A percentile compares a stretch with the other conserved stretches of the same genome.
These are phyloP conservation scores for Lasius fuliginosus DNA, from an alignment of 2,888 invertebrate genomes.

Conservation along the genomic window DNA sequence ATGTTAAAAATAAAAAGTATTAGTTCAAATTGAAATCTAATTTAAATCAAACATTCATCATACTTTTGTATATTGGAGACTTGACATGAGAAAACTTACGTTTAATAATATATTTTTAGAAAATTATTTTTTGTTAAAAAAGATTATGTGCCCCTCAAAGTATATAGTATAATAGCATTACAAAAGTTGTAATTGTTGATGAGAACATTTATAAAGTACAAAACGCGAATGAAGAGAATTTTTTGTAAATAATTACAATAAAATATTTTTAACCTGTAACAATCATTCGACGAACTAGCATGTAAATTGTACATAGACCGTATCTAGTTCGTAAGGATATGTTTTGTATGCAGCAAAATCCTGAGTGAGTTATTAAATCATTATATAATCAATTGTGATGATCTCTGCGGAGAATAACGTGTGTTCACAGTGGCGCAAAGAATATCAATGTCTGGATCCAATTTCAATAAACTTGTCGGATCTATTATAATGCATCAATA, in stretches of 20 bases:
- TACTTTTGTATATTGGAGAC: slow-evolving; percentile 21
- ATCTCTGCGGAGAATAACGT: slow-evolving; percentile 47
- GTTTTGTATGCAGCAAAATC: slow-evolving; percentile 74
- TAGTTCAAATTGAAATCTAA: slow-evolving; percentile 12
- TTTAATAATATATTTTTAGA: slow-evolving; percentile 28
- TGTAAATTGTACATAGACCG: slow-evolving; percentile 70
- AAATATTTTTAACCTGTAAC: slow-evolving; percentile 55
- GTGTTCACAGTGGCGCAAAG: slow-evolving; percentile 52
- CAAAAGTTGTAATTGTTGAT: not conserved
- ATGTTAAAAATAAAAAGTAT: slow-evolving; percentile 23
- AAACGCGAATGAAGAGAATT: slow-evolving; percentile 27
- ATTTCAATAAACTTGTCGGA: slow-evolving; percentile 20
- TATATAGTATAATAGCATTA: slow-evolving; percentile 1
- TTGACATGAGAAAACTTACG: slow-evolving; percentile 34
- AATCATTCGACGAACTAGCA: slow-evolving; percentile 69
- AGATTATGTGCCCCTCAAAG: slow-evolving; percentile 30
- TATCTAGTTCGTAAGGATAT: slow-evolving; percentile 72
- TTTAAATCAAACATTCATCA: slow-evolving; percentile 31
- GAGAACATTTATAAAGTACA: slow-evolving; percentile 25
- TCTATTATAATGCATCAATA: slow-evolving; percentile 11
- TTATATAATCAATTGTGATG: slow-evolving; percentile 28
- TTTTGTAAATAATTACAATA: slow-evolving; percentile 30
- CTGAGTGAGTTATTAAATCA: slow-evolving; percentile 54
- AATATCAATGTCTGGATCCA: slow-evolving; percentile 16
- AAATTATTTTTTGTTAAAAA: slow-evolving; percentile 30